A percentile compares a stretch with the other conserved stretches of the same genome.
Conservation (phyloP, 2,888 invertebrate genomes). For the Machimus atricapillus region DNA sequence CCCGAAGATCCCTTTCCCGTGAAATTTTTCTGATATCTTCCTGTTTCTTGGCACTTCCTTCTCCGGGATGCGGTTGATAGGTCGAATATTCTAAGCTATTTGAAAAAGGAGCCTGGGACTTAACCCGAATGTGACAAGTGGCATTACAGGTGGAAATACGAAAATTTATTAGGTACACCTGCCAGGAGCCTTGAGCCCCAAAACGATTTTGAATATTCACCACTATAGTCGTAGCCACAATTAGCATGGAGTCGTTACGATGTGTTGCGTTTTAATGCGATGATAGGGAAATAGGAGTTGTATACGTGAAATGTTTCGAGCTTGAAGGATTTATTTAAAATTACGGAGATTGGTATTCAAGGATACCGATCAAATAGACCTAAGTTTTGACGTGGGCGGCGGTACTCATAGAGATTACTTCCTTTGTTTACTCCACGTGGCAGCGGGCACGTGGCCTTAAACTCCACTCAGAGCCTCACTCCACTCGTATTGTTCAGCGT, state of each 20-base stretch:
- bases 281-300: not conserved
- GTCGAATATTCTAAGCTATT: not conserved
- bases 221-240: not conserved
- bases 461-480: not conserved
- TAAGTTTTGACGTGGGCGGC: not conserved
- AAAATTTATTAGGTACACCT: not conserved
- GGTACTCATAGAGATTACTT: not conserved
- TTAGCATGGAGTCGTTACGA: not conserved
- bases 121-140: not conserved
- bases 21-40: not conserved
- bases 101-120: not conserved
- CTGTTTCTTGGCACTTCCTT: not conserved
- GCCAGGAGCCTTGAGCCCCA: not conserved
- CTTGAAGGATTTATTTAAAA: not conserved
- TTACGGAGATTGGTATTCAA: not conserved
- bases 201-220: not conserved
- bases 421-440: not conserved
- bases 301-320: not conserved
- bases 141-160: not conserved
- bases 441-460: not conserved
- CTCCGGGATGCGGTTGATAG: not conserved
- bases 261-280: not conserved
- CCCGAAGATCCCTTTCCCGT: not conserved
- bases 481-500: not conserved
- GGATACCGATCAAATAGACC: not conserved